phyloP scores from a whole-genome alignment of 2,113 vertebrate species.

The Zapornia atra region DNA sequence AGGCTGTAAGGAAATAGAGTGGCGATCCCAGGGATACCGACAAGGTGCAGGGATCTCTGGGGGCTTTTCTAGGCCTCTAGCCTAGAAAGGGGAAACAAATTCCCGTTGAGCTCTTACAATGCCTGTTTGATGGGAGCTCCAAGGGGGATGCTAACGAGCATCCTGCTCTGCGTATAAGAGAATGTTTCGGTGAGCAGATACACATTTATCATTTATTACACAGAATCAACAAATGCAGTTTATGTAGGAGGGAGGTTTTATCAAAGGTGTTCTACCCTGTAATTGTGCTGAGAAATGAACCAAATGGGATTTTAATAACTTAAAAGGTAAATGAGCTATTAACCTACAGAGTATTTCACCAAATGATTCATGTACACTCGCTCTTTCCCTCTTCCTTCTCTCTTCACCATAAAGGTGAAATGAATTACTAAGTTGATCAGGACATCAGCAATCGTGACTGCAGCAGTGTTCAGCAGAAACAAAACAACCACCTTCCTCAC shows the following conservation, averaged over 20 bases:
- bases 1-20: neutral
- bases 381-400: neutral
- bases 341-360: neutral
- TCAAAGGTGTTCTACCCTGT: neutral
- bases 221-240: neutral
- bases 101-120: neutral
- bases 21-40: neutral
- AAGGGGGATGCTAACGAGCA: neutral
- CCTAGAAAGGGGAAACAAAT: neutral
- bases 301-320: neutral
- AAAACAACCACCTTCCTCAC: neutral
- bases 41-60: neutral
- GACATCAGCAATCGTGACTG: neutral
- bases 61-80: neutral
- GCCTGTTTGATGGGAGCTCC: neutral
- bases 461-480: neutral
- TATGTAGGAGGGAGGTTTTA: neutral
- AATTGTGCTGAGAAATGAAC: conserved; percentile 4
- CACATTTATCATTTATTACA: neutral
- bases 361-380: neutral
- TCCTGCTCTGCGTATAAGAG: neutral
- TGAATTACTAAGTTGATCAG: neutral
- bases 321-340: conserved; percentile 8
- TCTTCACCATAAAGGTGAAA: neutral
- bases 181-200: neutral